Base-by-base conservation (phyloP, 2,113 vertebrate species). In the Paraplagusia blochii region DNA sequence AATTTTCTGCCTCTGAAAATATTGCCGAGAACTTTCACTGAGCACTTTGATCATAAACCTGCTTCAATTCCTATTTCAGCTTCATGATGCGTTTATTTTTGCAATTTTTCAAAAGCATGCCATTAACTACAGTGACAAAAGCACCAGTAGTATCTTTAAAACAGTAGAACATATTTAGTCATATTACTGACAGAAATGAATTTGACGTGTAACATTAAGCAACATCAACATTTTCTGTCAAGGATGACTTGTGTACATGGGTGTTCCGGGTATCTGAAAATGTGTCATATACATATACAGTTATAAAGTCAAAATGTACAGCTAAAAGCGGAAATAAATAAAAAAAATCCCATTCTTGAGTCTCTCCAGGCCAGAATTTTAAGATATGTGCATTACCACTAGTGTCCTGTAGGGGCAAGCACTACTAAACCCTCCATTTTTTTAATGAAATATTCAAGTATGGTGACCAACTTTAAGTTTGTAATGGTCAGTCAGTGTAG, bases 21-120 rank as follows among this genome's bases (percentile, higher is more conserved):
- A 15, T 60, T 62, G 63, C 57, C 77, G 73, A 74, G 72, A 74
- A 83, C 76, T 22, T 29, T 77, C 72, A 70, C 63, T 50, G 52
- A 77, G 81, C 82, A 79, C 84, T 88, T 89, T 75, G 72, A 73
- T 63, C 33, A 56, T 18, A 18, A 56, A 55, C 64, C 38, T 72
- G 58, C 39, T 49, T 55, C 53, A 9, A 71, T 59, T 49, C 48
- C 66, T 72, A 51, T 66, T 68, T 66, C 43, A 5, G 71, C 73
- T 61, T 77, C 42, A 46, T 51, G 39, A 51, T 63, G 48, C 49
- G 65, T 61, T 50, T 42, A 50, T 44, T 16, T 34, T 44, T 58
- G 14, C 48, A 46, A 22, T 58, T 66, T 19, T 61, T 79, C 60
- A 58, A 29, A 69, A 46, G 52, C 9, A 36, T 63, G 16, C 67